phyloP scores from a whole-genome alignment of 1,140 invertebrate species.

The Drosophila littoralis region DNA sequence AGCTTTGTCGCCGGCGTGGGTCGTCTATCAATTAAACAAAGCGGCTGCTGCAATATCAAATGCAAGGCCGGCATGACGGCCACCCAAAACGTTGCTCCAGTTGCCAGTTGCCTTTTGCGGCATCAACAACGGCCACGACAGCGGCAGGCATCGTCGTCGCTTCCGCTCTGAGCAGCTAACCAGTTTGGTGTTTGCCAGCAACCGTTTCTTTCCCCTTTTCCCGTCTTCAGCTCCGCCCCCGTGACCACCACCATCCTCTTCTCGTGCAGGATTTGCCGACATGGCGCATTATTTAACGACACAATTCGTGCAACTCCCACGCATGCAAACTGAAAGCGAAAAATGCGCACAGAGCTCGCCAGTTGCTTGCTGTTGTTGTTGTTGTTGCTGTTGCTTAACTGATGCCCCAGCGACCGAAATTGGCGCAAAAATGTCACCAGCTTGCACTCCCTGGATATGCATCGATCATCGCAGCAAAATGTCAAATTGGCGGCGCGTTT shows the following conservation, averaged over 20 bases:
- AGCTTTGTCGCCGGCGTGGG: constrained; percentile 64
- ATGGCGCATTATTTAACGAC: constrained; percentile 80
- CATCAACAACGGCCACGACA: constrained; percentile 18
- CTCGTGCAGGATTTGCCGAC: constrained; percentile 71
- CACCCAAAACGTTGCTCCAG: constrained; percentile 78
- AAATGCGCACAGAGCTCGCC: constrained; percentile 72
- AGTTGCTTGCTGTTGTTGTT: constrained; percentile 31
- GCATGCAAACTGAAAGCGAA: constrained; percentile 79
- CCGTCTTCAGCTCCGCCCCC: constrained; percentile 3
- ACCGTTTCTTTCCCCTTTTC: constrained; percentile 7
- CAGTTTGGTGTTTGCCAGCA: constrained; percentile 37
- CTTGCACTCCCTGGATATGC: constrained; percentile 58
- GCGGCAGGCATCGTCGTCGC: constrained; percentile 46
- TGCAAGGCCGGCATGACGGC: constrained; percentile 76
- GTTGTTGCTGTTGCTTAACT: constrained; percentile 59
- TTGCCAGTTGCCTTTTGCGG: constrained; percentile 74
- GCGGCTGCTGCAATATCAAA: constrained; percentile 73
- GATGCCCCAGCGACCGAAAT: constrained; percentile 81
- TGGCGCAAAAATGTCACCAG: constrained; percentile 80
- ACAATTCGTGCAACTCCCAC: constrained; percentile 81
- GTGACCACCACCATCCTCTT: constrained; percentile 12
- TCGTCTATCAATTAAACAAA: constrained; percentile 82
- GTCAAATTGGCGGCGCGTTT: constrained; percentile 73
- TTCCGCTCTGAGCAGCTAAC: constrained; percentile 64
- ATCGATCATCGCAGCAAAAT: constrained; percentile 76